A percentile compares a stretch with the other conserved stretches of the same genome.
Evolutionary conservation across 2,888 invertebrate genomes (phyloP).

Genomic region (Agriopis leucophaearia): DNA sequence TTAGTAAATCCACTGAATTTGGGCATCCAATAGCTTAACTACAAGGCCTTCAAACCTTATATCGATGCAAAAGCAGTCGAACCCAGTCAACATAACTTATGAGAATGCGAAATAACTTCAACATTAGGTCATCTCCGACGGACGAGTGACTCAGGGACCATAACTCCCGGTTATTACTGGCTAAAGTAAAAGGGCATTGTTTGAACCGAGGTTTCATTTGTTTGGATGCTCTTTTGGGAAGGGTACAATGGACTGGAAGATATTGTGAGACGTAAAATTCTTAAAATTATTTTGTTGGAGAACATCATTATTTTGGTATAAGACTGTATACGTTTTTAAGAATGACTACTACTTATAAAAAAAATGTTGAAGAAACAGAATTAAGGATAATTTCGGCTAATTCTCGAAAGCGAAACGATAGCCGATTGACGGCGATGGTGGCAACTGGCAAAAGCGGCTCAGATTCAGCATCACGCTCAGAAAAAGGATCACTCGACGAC

Average conservation of each 20-base stretch:
- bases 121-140: slow-evolving; percentile 40
- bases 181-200: slow-evolving; percentile 39
- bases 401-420: too few species aligned
- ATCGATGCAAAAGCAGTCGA: too few species aligned
- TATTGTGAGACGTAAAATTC: not conserved
- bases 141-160: slow-evolving; percentile 29
- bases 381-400: too few species aligned
- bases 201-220: slow-evolving; percentile 8
- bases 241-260: slow-evolving; percentile 19
- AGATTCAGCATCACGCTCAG: too few species aligned
- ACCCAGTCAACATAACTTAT: slow-evolving; percentile 19
- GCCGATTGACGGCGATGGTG: too few species aligned
- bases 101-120: slow-evolving; percentile 35
- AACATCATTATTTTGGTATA: not conserved
- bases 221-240: slow-evolving; percentile 14
- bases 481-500: too few species aligned
- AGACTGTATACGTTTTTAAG: not conserved
- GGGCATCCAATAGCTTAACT: not conserved
- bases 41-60: not conserved
- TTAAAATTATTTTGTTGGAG: not conserved
- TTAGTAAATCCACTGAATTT: slow-evolving; percentile 4
- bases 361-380: not conserved
- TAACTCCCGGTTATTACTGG: slow-evolving; percentile 26
- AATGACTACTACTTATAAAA: not conserved
- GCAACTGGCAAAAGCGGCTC: too few species aligned